Evolutionary conservation across 2,797 vertebrate genomes (phyloP), one percentile per base, ranked within the genome.

Genomic region (Anomalospiza imberbis): DNA sequence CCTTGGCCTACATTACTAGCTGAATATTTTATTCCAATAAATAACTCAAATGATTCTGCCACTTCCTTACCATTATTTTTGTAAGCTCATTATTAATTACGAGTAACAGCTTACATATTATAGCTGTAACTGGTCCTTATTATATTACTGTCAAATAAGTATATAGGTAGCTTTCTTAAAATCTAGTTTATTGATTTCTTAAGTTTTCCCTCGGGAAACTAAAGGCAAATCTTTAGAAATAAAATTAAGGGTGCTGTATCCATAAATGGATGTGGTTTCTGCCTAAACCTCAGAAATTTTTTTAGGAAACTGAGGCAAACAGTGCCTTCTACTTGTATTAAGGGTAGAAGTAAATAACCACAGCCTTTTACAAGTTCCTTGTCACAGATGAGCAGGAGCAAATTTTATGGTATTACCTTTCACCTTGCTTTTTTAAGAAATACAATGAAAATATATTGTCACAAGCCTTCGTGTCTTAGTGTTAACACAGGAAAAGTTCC

Each of bases 311-410:
- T 71, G 45, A 48, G 50, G 34, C 92, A 86, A 63, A 1, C 21
- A n/a, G 83, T 71, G 2, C 4, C 10, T 50, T 42, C 8, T 34
- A 24, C 7, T 44, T 86, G 6, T 60, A 29, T 21, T 66, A 55
- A 34, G 1, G 44, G 21, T 7, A 74, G 7, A 75, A 88, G 75
- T 29, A 84, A 62, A 19, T 48, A 77, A 31, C 3, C 54, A 15
- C 6, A 45, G 14, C 29, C 13, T 21, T 62, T 8, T 47, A 25
- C 0, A 4, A 34, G 11, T 48, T 74, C 13, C 4, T 63, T 13
- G 3, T 48, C 2, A 1, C 13, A 42, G 45, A 40, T 0, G 2
- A 83, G 12, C 0, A 1, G 29, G 12, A 40, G n/a, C 70, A 85
- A 85, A 60, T 13, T 6, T 62, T 51, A 26, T 26, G 10, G 8